phyloP scores from a whole-genome alignment of 2,888 invertebrate genomes.

The Tigriopus californicus region DNA sequence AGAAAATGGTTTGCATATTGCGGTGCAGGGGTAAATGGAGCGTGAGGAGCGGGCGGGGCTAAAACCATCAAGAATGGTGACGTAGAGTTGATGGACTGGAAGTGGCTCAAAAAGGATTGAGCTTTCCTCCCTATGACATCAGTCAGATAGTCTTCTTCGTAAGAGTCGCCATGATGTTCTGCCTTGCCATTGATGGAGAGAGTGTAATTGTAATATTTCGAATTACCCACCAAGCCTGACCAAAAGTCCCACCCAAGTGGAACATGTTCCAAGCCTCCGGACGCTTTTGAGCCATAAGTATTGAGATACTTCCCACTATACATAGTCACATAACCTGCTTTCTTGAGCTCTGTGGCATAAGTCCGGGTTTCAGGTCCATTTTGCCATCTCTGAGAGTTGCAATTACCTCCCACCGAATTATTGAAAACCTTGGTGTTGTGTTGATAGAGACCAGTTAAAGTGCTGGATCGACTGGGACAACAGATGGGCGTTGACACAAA shows the following conservation, averaged over 20 bases:
- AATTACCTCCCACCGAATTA: constrained; percentile 38
- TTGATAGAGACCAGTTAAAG: constrained; percentile 61
- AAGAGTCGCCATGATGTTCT: constrained; percentile 38
- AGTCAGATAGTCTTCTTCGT: constrained; percentile 49
- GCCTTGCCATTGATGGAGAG: constrained; percentile 58
- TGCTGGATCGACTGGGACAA: constrained; percentile 71
- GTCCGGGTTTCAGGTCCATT: constrained; percentile 26
- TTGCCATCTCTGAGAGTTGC: background rate
- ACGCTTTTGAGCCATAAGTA: constrained; percentile 35
- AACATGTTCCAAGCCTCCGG: constrained; percentile 29
- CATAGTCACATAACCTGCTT: constrained; percentile 51
- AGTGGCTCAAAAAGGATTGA: constrained; percentile 23
- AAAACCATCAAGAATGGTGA: constrained; percentile 61
- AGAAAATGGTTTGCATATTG: constrained; percentile 44
- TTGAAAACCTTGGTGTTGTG: constrained; percentile 62
- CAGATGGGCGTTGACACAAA: constrained; percentile 68
- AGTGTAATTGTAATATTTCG: constrained; percentile 74
- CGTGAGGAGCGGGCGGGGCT: constrained; percentile 72
- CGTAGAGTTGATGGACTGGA: constrained; percentile 15
- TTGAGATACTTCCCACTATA: constrained; percentile 90
- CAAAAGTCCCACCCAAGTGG: constrained; percentile 75
- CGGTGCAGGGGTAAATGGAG: constrained; percentile 61
- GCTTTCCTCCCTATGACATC: constrained; percentile 44
- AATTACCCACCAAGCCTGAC: constrained; percentile 73
- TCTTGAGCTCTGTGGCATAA: constrained; percentile 44